Evolutionary conservation across 1,140 invertebrate species (phyloP), one percentile per base, ranked within the genome.

Genomic region (Diorhabda carinulata): DNA sequence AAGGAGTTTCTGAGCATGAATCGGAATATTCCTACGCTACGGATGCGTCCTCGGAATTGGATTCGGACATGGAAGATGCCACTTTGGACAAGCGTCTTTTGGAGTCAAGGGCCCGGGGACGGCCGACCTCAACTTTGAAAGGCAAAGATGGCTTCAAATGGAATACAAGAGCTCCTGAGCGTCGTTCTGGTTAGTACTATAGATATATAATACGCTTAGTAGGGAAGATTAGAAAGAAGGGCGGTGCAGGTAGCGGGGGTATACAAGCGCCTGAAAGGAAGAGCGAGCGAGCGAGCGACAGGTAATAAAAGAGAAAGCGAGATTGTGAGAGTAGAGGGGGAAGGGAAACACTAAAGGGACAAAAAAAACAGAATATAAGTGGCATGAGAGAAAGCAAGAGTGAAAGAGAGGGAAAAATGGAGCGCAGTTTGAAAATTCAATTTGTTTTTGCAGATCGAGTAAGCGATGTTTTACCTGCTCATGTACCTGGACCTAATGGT

Each of bases 401-500:
- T 25, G 25, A 25, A 25, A 25, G 25, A 25, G 25, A 25, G 52
- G 52, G n/a, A 56, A 56, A 56, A 56, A 56, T 56, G 2, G 52
- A 56, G 52, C 52, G 52, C 52, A 56, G 52, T 56, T 56, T 56
- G 52, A 56, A 56, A 56, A 56, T 56, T 56, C 52, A 56, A 56
- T 56, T 56, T 56, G 52, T 56, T 56, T 56, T 56, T 56, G 52
- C 52, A 60, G 59, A 60, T 60, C 59, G 59, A 60, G 59, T 60
- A 60, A 60, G 59, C 59, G 59, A 60, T 40, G 59, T 60, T 60
- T 60, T 60, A 60, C 59, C 59, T 60, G 59, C 40, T 25, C 25
- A 60, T 60, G 59, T 60, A 60, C 59, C 9, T 60, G 52, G 52
- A 56, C 52, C 52, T 7, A 56, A 56, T 56, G 52, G 52, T 56